phyloP scores from a whole-genome alignment of 2,888 invertebrate genomes.

The Schrankia costaestrigalis region DNA sequence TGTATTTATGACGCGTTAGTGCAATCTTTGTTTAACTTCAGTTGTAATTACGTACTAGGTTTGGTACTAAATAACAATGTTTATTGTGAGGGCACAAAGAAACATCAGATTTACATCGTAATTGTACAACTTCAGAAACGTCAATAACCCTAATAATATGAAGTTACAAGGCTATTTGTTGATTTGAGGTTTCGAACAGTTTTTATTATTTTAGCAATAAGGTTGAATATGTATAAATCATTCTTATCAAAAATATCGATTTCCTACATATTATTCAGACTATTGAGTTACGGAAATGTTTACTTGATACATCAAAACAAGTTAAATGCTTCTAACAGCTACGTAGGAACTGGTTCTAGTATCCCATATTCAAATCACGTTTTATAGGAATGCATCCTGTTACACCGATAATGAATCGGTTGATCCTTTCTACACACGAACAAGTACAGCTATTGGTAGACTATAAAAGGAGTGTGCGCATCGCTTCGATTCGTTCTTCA shows the following conservation, averaged over 20 bases:
- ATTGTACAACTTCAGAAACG: conserved; percentile 5
- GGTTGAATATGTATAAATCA: background rate
- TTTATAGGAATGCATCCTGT: conserved; percentile 45
- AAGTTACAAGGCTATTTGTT: conserved; percentile 22
- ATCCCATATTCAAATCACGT: conserved; percentile 39
- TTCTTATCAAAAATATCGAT: no score
- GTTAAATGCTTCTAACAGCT: no score
- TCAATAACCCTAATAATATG: conserved; percentile 14
- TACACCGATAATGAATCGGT: conserved; percentile 29
- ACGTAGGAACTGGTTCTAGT: conserved; percentile 27
- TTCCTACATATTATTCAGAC: no score
- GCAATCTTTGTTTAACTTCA: no score
- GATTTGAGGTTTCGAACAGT: conserved; percentile 5
- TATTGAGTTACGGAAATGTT: no score
- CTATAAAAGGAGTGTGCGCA: conserved; percentile 54
- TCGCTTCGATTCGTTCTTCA: conserved; percentile 41
- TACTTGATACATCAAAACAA: no score
- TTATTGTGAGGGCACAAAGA: no score
- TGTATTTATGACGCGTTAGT: no score
- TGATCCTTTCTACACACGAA: conserved; percentile 43
- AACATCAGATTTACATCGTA: no score
- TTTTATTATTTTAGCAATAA: conserved; percentile 2
- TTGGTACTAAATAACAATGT: conserved; percentile 15
- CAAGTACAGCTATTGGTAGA: conserved; percentile 39
- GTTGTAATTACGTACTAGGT: conserved; percentile 15